Evolutionary conservation across 2,888 invertebrate genomes (phyloP), one percentile per base, ranked within the genome.

Genomic region (Merodon equestris): DNA sequence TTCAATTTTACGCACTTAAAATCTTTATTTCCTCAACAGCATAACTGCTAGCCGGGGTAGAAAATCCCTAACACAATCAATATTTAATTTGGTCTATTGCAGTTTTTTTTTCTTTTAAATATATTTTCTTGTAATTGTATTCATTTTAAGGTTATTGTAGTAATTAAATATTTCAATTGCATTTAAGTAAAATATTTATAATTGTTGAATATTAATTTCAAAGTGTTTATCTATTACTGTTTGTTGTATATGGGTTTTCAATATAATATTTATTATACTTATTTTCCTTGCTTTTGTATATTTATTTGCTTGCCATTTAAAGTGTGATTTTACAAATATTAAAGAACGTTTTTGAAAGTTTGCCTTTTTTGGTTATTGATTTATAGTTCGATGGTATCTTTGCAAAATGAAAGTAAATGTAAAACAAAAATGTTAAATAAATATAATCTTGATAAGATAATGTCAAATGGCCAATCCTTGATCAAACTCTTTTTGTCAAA

Each of bases 31-130:
- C 27, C 2, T 27, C 7, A 27, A 27, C 27, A 27, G 7, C 7
- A 5, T 7, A 9, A 34, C 15, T 18, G 18, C 15, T 50, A 61
- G n/a, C 27, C n/a, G 18, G 38, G 34, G 68, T 17, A 64, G 50
- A 68, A 51, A 64, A 66, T 82, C 77, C 83, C 83, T 82, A 84
- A 83, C 84, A 84, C 68, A 82, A 83, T 84, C 87, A 87, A 85
- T 86, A 87, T 87, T 87, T 85, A 87, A 87, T 87, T 87, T 87
- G 87, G 87, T 84, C 87, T 87, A 87, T 87, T 87, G 87, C 82
- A 83, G 60, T 64, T 64, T 47, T 68, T 81, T 77, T 57, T 67
- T 54, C n/a, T 66, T 63, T 74, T 76, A 40, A 60, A 44, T 75
- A 64, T 70, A 45, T 13, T 44, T 81, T 64, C 51, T 51, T 82